A percentile compares a stretch with the other conserved stretches of the same genome.
phyloP scores from a whole-genome alignment of 2,888 invertebrate species.

The Adelphocoris suturalis region DNA sequence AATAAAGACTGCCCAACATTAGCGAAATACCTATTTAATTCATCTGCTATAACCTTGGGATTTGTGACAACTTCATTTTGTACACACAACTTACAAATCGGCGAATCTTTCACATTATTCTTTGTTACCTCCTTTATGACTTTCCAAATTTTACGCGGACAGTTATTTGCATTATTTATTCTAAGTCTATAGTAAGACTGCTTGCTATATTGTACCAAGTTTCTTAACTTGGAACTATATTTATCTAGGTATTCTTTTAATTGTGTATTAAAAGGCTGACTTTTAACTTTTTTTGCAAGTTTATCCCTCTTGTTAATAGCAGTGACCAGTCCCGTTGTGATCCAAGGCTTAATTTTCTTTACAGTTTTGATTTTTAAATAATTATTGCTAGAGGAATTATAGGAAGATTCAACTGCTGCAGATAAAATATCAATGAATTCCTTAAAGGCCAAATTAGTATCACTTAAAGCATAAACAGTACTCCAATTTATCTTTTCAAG shows the following conservation, averaged over 20 bases:
- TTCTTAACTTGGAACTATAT: slow-evolving; percentile 10
- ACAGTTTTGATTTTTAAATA: background rate
- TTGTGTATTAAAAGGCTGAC: background rate
- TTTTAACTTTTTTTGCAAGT: background rate
- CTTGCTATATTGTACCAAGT: background rate
- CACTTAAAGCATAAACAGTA: background rate
- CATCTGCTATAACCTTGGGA: too few relatives aligned
- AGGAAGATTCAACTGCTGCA: background rate
- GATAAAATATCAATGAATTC: background rate
- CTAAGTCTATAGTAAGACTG: slow-evolving; percentile 5
- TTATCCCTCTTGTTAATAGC: background rate
- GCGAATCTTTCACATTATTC: too few relatives aligned
- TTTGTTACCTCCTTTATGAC: too few relatives aligned
- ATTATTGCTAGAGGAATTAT: background rate
- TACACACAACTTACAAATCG: too few relatives aligned
- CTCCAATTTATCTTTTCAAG: background rate
- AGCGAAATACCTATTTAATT: too few relatives aligned
- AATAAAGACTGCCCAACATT: too few relatives aligned
- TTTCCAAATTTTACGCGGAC: too few relatives aligned
- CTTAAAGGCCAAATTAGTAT: background rate
- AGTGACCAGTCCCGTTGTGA: background rate
- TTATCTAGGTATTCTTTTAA: background rate
- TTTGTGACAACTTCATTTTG: too few relatives aligned
- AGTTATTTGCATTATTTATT: too few relatives aligned
- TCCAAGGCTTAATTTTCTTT: slow-evolving; percentile 1